Conservation (phyloP, 37 sponge, comb jelly and placozoan species). For the Crambe crambe region DNA sequence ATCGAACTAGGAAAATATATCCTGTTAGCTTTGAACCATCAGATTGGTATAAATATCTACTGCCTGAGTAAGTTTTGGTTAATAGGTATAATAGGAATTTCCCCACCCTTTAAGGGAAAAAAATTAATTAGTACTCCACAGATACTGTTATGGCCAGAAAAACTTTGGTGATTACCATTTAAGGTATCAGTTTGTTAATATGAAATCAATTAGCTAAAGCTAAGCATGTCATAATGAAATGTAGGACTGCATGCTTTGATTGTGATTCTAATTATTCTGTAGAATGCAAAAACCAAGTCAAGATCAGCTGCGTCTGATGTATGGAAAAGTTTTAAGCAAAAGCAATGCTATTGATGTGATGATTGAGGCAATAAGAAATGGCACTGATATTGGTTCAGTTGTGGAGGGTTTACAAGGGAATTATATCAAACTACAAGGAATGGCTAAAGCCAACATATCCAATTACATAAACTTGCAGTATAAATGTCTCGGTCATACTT, state of each 20-base stretch:
- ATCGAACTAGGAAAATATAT: conserved; percentile 57
- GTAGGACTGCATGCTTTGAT: no score
- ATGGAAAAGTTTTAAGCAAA: conserved; percentile 17
- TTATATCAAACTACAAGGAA: not conserved
- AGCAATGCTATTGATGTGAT: not conserved
- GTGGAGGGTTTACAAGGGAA: no score
- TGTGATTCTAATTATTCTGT: not conserved
- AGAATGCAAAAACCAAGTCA: conserved; percentile 13
- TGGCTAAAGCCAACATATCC: not conserved
- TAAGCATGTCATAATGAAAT: no score
- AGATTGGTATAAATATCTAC: conserved; percentile 63
- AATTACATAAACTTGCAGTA: not conserved
- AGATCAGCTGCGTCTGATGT: conserved; percentile 34
- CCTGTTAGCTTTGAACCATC: conserved; percentile 57
- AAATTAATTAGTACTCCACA: no score
- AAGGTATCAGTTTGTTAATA: no score
- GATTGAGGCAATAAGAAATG: not conserved
- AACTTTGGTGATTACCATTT: no score
- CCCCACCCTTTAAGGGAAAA: no score
- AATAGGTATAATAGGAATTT: not conserved
- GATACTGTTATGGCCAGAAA: no score
- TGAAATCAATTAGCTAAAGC: no score
- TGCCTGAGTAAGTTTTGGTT: conserved; percentile 1
- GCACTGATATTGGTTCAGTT: not conserved
- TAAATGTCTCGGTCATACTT: not conserved